Percentiles rank a stretch among this genome's conserved stretches.
These are phyloP conservation scores for Calephelis nemesis DNA, from an alignment of 1,140 invertebrate species.

Conservation along the genomic window DNA sequence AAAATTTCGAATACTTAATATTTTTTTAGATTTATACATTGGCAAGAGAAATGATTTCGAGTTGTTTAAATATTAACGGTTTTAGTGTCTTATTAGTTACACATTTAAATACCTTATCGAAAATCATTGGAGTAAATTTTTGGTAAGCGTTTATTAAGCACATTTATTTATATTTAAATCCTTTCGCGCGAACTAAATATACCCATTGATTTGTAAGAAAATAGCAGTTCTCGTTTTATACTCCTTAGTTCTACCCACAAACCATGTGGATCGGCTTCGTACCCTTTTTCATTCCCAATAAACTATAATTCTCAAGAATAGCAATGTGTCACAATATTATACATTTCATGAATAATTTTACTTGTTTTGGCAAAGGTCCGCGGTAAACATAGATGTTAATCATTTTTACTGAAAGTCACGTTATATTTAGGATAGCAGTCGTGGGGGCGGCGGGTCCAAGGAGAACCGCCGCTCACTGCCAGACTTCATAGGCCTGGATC, in stretches of 20 bases:
- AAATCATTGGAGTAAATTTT: no score
- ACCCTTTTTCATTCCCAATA: neutral
- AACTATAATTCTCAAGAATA: conserved; percentile 1
- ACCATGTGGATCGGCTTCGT: neutral
- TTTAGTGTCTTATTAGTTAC: no score
- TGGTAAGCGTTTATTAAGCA: no score
- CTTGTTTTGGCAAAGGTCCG: neutral
- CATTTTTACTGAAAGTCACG: conserved; percentile 14
- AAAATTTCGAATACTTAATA: conserved; percentile 25
- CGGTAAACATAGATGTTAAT: neutral
- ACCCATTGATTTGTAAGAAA: no score
- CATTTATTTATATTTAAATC: no score
- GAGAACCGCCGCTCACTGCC: conserved; percentile 57
- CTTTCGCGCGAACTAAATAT: no score
- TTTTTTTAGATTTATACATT: neutral
- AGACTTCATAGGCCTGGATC: conserved; percentile 49
- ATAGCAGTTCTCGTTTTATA: no score
- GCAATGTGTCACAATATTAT: neutral
- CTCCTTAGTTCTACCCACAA: no score
- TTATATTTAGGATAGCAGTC: conserved; percentile 46
- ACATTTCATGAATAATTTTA: conserved; percentile 13
- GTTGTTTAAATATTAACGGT: no score
- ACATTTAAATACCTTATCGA: no score
- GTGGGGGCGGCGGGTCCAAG: conserved; percentile 48
- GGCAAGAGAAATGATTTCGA: no score